Conservation (phyloP, 2,797 vertebrate species). For the Sylvia borin region DNA sequence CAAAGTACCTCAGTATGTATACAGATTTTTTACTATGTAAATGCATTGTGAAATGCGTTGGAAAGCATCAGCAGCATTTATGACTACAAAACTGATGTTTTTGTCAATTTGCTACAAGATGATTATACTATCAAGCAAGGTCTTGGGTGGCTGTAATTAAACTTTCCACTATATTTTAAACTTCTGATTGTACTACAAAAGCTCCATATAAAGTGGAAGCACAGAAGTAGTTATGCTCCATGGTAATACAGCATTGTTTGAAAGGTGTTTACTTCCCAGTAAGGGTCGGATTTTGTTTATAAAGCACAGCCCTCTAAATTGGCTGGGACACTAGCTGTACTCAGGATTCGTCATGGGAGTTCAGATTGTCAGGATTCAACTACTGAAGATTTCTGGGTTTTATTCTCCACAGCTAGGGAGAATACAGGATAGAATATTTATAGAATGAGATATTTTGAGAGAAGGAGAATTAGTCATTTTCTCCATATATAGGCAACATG, state of each 20-base stretch:
- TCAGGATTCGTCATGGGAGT: background rate
- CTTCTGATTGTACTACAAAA: background rate
- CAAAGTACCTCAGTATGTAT: background rate
- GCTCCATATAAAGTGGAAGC: background rate
- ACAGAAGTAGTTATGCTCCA: background rate
- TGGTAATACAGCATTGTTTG: accelerated
- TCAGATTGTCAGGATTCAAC: background rate
- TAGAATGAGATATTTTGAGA: background rate
- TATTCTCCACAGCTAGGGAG: background rate
- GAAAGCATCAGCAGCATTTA: background rate
- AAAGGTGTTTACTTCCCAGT: background rate
- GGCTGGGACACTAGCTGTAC: background rate
- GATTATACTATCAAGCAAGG: background rate
- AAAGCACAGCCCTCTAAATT: background rate
- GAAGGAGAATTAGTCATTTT: background rate
- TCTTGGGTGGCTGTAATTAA: background rate
- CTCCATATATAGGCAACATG: background rate
- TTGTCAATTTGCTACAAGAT: background rate
- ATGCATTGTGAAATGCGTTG: background rate
- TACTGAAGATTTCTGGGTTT: background rate
- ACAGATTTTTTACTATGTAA: background rate
- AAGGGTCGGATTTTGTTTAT: background rate
- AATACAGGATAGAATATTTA: background rate
- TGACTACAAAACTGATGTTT: background rate
- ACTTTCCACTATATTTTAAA: background rate